These are phyloP conservation scores for Myripristis jacobus DNA, from an alignment of 2,797 vertebrate species.

Conservation along the genomic window DNA sequence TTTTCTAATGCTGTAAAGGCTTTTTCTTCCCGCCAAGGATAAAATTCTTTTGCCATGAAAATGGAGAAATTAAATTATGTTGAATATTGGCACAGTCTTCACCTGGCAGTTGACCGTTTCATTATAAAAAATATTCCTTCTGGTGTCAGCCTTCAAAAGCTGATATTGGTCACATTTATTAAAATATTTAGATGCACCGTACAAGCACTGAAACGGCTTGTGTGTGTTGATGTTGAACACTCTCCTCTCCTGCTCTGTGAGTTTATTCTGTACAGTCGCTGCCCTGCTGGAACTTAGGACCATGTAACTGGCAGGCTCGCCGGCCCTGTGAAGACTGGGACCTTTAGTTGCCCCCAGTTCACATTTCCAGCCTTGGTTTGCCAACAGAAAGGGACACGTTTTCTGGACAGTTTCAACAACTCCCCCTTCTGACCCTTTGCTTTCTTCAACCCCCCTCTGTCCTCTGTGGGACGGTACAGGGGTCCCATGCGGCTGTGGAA, in stretches of 20 bases:
- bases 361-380: conserved; percentile 79
- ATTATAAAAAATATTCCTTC: too few relatives aligned
- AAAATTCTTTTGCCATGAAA: too few relatives aligned
- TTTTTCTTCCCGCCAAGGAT: too few relatives aligned
- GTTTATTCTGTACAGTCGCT: conserved; percentile 20
- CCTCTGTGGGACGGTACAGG: conserved; percentile 69
- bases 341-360: conserved; percentile 82
- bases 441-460: conserved; percentile 51
- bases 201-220: neutral
- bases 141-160: too few relatives aligned
- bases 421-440: conserved; percentile 69
- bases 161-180: too few relatives aligned
- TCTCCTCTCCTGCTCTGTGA: conserved; percentile 23
- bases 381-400: conserved; percentile 80
- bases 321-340: conserved; percentile 79
- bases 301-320: conserved; percentile 7
- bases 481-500: conserved; percentile 67
- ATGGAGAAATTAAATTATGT: too few relatives aligned
- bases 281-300: conserved; percentile 59
- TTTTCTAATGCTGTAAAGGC: too few relatives aligned
- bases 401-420: conserved; percentile 78
- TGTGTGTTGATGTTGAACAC: neutral
- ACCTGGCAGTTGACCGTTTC: too few relatives aligned
- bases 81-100: too few relatives aligned
- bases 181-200: too few relatives aligned